Base-by-base conservation (phyloP, 1,140 invertebrate species). In the Tetramorium alpestre region DNA sequence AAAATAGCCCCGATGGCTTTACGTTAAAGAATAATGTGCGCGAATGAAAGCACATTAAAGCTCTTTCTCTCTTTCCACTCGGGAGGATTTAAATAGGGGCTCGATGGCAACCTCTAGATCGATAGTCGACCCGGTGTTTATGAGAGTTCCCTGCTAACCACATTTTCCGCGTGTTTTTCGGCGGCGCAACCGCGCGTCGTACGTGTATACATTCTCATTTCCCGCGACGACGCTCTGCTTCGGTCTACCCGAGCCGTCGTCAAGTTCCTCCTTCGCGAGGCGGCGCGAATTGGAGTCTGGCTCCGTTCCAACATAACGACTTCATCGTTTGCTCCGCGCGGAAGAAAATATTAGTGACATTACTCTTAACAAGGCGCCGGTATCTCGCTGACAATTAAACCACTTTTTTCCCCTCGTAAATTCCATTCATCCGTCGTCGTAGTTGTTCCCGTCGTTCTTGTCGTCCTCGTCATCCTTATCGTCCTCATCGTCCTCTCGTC, bases 261-360 rank as follows among this genome's bases (percentile, higher is more conserved):
- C 41, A 25, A 81, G 56, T 85, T 62, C 60, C 18, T 44, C 22
- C 44, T 41, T n/a, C 60, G 41, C 64, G 88, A 86, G 65, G 81
- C 76, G 49, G 38, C 18, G 84, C 90, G 87, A 90, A 91, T 91
- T 91, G 88, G 87, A 91, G 70, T n/a, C 88, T 91, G 90, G 90
- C 90, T 28, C 33, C 38, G 89, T 80, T 86, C 90, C 90, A 91
- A 82, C 90, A 65, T 91, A 91, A 91, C 90, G 89, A 91, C 87
- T 91, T 90, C 90, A 90, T 91, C 78, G 64, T 77, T 84, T 78
- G 56, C 87, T 60, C 64, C n/a, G 58, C 62, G 82, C 73, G 89
- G 87, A 88, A 90, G 87, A 91, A 91, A 91, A 90, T 90, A 91
- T 91, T 89, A 84, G 89, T 87, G 67, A 72, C 89, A 87, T 91